Evolutionary conservation across 2,888 invertebrate genomes (phyloP).

Genomic region (Polymixis flavicincta): DNA sequence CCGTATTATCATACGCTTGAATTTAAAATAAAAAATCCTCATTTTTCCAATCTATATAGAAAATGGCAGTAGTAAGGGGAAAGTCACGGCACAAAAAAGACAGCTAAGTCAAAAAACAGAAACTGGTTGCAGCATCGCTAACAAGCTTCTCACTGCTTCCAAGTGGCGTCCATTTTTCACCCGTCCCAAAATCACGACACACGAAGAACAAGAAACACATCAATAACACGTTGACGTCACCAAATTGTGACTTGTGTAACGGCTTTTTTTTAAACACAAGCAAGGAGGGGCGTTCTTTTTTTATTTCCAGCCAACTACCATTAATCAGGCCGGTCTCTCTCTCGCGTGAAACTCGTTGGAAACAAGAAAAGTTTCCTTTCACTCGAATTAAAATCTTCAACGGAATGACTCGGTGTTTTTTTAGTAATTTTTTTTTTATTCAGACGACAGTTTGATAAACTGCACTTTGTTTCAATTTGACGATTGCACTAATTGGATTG

Average conservation of each 20-base stretch:
- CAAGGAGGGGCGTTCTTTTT: constrained; percentile 57
- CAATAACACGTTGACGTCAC: constrained; percentile 56
- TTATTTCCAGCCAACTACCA: constrained; percentile 69
- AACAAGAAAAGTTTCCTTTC: constrained; percentile 84
- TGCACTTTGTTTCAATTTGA: constrained; percentile 71
- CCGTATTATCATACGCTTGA: neutral
- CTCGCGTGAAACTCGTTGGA: constrained; percentile 72
- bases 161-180: constrained; percentile 41
- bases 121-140: constrained; percentile 33
- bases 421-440: constrained; percentile 61
- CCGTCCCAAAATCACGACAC: constrained; percentile 48
- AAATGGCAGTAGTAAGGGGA: neutral
- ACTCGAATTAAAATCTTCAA: constrained; percentile 82
- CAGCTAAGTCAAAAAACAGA: neutral
- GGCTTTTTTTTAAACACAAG: constrained; percentile 64
- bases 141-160: constrained; percentile 30
- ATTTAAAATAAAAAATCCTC: neutral
- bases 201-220: constrained; percentile 56
- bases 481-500: constrained; percentile 68
- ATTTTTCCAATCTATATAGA: neutral
- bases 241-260: constrained; percentile 63
- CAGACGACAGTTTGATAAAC: constrained; percentile 74
- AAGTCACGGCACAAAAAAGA: neutral
- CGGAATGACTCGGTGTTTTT: constrained; percentile 73
- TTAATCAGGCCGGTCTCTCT: constrained; percentile 76